A percentile compares a stretch with the other conserved stretches of the same genome.
Conservation (phyloP, 2,113 vertebrate species). For the Strigops habroptila region DNA sequence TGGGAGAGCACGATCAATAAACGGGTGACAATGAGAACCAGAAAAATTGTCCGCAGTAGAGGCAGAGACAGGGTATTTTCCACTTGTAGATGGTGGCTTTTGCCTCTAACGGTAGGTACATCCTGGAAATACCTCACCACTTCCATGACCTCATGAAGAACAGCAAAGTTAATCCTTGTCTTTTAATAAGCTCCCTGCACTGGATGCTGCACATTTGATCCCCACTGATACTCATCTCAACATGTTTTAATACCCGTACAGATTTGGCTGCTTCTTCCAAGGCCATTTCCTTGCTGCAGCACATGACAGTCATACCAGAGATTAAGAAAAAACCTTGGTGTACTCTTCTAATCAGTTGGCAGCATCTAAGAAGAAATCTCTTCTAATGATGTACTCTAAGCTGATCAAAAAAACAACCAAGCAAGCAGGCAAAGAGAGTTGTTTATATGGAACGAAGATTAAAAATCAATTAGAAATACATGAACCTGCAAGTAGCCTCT, state of each 20-base stretch:
- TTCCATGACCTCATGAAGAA: not conserved
- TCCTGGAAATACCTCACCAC: conserved; percentile 17
- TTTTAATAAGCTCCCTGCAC: conserved; percentile 35
- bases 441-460: conserved; percentile 29
- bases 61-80: not conserved
- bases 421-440: conserved; percentile 12
- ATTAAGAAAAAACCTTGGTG: conserved; percentile 60
- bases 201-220: not conserved
- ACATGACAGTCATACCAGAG: conserved; percentile 65
- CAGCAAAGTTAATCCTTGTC: conserved; percentile 9
- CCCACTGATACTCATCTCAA: not conserved
- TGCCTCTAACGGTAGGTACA: not conserved
- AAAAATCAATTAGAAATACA: conserved; percentile 25
- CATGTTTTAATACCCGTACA: conserved; percentile 3
- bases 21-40: not conserved
- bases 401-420: conserved; percentile 47
- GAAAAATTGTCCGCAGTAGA: fast-evolving
- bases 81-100: not conserved
- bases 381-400: conserved; percentile 42
- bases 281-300: conserved; percentile 49
- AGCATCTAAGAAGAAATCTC: conserved; percentile 43
- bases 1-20: fast-evolving
- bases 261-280: conserved; percentile 48
- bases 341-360: conserved; percentile 51
- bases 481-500: not conserved